Percentiles rank a stretch among this genome's conserved stretches.
phyloP scores from a whole-genome alignment of 2,113 vertebrate genomes.

The Catharus bicknelli region DNA sequence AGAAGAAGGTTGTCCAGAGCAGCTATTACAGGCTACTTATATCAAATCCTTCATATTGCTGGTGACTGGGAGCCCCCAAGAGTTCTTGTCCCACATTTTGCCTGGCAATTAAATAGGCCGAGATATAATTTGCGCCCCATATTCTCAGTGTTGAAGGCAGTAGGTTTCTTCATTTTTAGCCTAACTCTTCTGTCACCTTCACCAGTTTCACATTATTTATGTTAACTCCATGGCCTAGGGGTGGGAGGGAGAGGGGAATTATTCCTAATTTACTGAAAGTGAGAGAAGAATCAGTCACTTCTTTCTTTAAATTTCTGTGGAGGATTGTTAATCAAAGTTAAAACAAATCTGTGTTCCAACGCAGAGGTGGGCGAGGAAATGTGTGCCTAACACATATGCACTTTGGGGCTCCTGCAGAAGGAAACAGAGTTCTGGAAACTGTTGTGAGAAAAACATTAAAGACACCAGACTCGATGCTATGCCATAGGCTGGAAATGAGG shows the following conservation, averaged over 20 bases:
- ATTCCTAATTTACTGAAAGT: constrained; percentile 66
- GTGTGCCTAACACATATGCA: constrained; percentile 67
- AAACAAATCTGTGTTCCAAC: constrained; percentile 52
- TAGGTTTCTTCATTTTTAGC: constrained; percentile 64
- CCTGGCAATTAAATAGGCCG: constrained; percentile 51
- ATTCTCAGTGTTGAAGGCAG: constrained; percentile 51
- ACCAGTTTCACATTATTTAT: constrained; percentile 59
- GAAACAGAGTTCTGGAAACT: constrained; percentile 63
- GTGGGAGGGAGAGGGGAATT: constrained; percentile 67
- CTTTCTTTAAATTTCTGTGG: constrained; percentile 53
- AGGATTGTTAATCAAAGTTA: constrained; percentile 60
- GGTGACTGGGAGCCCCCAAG: constrained; percentile 56
- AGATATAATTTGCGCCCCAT: constrained; percentile 54
- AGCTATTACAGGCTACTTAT: constrained; percentile 55
- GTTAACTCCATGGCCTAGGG: constrained; percentile 58
- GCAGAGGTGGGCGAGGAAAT: constrained; percentile 63
- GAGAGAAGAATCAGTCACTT: constrained; percentile 63
- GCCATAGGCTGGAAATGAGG: background rate
- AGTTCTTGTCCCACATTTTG: constrained; percentile 64
- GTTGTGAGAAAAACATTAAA: constrained; percentile 67
- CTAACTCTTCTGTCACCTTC: constrained; percentile 58
- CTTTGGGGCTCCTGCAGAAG: constrained; percentile 57
- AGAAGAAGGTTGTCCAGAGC: constrained; percentile 51
- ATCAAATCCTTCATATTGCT: constrained; percentile 37
- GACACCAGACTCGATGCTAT: constrained; percentile 23